phyloP scores from a whole-genome alignment of 2,888 invertebrate genomes.

The Drosophila quinaria region DNA sequence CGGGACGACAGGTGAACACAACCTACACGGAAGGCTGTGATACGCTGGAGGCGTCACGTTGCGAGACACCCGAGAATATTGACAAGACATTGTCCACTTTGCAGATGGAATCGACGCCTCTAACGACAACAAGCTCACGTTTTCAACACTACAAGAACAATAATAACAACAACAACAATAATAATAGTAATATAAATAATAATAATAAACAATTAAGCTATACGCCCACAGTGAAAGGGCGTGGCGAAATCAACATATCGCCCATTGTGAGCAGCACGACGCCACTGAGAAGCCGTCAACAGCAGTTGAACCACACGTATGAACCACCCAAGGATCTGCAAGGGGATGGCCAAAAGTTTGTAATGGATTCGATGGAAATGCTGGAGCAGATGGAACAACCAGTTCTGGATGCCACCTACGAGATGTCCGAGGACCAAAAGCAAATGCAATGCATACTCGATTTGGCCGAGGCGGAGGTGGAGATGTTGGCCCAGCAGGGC shows the following conservation, averaged over 20 bases:
- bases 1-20: constrained; percentile 55
- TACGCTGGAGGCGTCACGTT: constrained; percentile 62
- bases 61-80: constrained; percentile 81
- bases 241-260: constrained; percentile 78
- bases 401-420: constrained; percentile 77
- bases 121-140: constrained; percentile 54
- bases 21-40: constrained; percentile 61
- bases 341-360: constrained; percentile 30
- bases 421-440: constrained; percentile 60
- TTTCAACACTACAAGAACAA: constrained; percentile 42
- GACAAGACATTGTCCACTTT: constrained; percentile 57
- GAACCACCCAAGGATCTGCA: constrained; percentile 50
- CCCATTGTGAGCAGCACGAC: constrained; percentile 74
- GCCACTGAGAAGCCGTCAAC: constrained; percentile 22
- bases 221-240: constrained; percentile 75
- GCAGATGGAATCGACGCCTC: constrained; percentile 83
- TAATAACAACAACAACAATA: constrained; percentile 27
- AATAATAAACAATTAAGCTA: constrained; percentile 65
- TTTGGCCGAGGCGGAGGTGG: constrained; percentile 80
- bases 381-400: constrained; percentile 79
- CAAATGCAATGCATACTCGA: constrained; percentile 82
- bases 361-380: constrained; percentile 71
- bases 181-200: constrained; percentile 36
- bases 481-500: constrained; percentile 78
- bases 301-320: constrained; percentile 71